Percentiles rank a stretch among this genome's conserved stretches.
Evolutionary conservation across 2,888 invertebrate genomes (phyloP).

Genomic region (Macrosiphum euphorbiae): DNA sequence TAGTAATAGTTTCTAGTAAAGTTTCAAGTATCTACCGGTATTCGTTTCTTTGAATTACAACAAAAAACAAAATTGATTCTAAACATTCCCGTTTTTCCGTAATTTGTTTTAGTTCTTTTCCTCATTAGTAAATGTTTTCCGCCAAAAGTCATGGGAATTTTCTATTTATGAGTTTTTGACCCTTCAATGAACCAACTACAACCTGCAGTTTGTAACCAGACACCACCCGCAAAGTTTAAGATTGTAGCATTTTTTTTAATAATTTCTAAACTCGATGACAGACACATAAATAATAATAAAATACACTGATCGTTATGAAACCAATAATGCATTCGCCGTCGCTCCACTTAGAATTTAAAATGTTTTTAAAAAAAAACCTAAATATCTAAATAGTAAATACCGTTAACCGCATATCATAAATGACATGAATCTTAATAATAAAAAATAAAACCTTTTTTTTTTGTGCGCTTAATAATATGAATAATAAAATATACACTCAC

Average conservation of each 20-base stretch:
- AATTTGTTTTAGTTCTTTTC: neutral
- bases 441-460: neutral
- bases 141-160: neutral
- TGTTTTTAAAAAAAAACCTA: neutral
- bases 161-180: neutral
- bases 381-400: neutral
- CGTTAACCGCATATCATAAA: neutral
- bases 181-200: neutral
- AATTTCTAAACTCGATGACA: neutral
- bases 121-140: neutral
- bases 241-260: neutral
- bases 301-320: neutral
- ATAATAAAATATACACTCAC: constrained; percentile 26
- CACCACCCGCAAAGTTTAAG: neutral
- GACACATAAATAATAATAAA: neutral
- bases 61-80: neutral
- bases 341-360: neutral
- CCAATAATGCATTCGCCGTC: neutral
- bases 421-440: neutral
- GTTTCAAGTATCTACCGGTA: neutral
- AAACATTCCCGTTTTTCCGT: neutral
- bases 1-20: neutral
- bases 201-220: neutral
- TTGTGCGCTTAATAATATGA: neutral
- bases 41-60: neutral